These are phyloP conservation scores for Solenopsis fugax DNA, from an alignment of 1,140 invertebrate species.

Conservation along the genomic window DNA sequence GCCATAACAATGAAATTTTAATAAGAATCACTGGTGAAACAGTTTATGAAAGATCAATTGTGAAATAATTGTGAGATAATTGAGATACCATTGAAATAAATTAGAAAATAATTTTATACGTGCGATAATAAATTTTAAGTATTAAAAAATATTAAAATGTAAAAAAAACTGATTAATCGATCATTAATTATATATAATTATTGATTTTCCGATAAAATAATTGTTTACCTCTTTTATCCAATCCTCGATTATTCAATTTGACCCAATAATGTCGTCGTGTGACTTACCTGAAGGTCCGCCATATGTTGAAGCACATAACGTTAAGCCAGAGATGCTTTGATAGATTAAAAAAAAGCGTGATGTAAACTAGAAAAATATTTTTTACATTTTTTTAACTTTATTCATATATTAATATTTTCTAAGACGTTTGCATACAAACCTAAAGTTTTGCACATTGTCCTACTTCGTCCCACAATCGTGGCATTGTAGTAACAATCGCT, in stretches of 20 bases:
- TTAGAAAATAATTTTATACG: too few species aligned
- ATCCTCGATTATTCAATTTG: background rate
- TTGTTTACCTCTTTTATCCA: background rate
- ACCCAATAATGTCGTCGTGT: background rate
- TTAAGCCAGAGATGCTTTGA: too few species aligned
- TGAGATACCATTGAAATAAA: background rate
- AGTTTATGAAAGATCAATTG: too few species aligned
- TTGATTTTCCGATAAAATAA: conserved; percentile 10
- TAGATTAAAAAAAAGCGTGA: too few species aligned
- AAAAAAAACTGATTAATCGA: background rate
- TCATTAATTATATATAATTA: background rate
- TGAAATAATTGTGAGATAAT: too few species aligned
- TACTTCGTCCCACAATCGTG: background rate
- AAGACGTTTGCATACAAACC: conserved; percentile 68
- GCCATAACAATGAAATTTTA: too few species aligned
- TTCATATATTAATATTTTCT: background rate
- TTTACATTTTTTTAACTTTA: too few species aligned
- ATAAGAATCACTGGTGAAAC: too few species aligned
- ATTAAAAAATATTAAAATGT: conserved; percentile 31
- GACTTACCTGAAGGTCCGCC: too few species aligned
- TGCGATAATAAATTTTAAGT: background rate
- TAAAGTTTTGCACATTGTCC: conserved; percentile 73
- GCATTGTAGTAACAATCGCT: conserved; percentile 63
- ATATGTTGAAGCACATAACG: too few species aligned
- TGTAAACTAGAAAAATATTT: too few species aligned